These are phyloP conservation scores for Syngnathus acus DNA, from an alignment of 2,797 vertebrate species.

Conservation along the genomic window DNA sequence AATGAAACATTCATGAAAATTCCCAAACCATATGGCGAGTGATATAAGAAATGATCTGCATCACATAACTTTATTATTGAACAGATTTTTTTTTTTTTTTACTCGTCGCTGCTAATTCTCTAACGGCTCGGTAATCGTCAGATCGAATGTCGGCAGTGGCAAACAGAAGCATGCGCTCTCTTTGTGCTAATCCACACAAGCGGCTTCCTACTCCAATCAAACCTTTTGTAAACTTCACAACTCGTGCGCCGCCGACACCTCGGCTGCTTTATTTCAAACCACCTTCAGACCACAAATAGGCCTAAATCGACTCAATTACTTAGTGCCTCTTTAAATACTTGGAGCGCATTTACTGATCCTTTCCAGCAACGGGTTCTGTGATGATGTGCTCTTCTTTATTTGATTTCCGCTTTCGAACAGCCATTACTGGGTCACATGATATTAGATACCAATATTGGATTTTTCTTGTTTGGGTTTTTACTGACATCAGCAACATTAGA, in stretches of 20 bases:
- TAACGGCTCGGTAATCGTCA: conserved; percentile 35
- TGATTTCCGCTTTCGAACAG: background rate
- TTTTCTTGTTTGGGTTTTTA: too few species aligned
- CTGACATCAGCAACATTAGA: too few species aligned
- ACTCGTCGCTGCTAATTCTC: background rate
- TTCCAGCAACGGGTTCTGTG: conserved; percentile 38
- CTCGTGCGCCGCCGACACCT: conserved; percentile 40
- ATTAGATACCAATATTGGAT: background rate
- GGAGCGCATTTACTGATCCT: conserved; percentile 47
- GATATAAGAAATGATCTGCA: background rate
- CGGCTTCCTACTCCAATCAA: conserved; percentile 64
- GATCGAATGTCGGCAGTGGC: conserved; percentile 37
- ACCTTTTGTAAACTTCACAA: conserved; percentile 59
- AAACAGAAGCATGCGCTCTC: conserved; percentile 34
- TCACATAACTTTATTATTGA: background rate
- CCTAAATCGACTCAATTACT: conserved; percentile 71
- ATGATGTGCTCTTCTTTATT: conserved; percentile 24
- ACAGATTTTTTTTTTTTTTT: background rate
- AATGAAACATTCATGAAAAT: background rate
- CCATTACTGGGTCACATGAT: background rate
- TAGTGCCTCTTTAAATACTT: conserved; percentile 61
- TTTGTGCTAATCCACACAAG: conserved; percentile 53
- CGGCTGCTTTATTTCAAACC: conserved; percentile 66
- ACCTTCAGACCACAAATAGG: conserved; percentile 60
- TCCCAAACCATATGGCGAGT: background rate